phyloP scores from a whole-genome alignment of 1,140 invertebrate genomes.

The Scaptodrosophila lebanonensis region DNA sequence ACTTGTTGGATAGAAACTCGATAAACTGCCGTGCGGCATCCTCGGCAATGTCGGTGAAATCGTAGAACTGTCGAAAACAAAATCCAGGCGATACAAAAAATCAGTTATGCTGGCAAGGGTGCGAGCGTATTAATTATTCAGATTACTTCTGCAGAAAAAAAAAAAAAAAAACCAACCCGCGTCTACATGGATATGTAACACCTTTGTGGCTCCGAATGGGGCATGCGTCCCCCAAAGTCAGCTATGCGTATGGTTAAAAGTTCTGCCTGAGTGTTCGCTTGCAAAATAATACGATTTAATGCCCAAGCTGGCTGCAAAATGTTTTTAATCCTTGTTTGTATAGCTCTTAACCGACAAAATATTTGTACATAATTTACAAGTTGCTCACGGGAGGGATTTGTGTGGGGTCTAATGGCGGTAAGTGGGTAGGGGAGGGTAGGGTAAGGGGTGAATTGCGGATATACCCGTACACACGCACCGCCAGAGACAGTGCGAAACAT shows the following conservation, averaged over 20 bases:
- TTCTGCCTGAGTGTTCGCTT: conserved; percentile 23
- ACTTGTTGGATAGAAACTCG: conserved; percentile 69
- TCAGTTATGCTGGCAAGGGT: neutral
- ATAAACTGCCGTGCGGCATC: conserved; percentile 73
- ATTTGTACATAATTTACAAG: conserved; percentile 66
- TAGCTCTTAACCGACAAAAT: conserved; percentile 41
- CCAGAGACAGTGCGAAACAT: neutral
- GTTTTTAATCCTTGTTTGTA: conserved; percentile 50
- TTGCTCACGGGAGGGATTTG: no score
- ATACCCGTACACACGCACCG: conserved; percentile 27
- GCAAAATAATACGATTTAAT: conserved; percentile 68
- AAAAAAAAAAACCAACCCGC: conserved; percentile 2
- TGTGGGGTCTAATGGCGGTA: no score
- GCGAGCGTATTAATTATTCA: conserved; percentile 54
- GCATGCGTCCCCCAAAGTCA: no score
- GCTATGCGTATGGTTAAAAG: no score
- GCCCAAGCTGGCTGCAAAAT: conserved; percentile 29
- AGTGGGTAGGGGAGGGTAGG: no score
- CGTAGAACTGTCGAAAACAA: conserved; percentile 57
- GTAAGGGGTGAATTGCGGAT: no score
- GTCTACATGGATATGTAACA: no score
- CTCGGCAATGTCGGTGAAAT: conserved; percentile 65
- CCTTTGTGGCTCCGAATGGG: no score
- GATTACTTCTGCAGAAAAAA: conserved; percentile 28
- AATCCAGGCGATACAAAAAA: conserved; percentile 18